These are phyloP conservation scores for Nymphalis polychloros DNA, from an alignment of 2,888 invertebrate genomes.

Conservation along the genomic window DNA sequence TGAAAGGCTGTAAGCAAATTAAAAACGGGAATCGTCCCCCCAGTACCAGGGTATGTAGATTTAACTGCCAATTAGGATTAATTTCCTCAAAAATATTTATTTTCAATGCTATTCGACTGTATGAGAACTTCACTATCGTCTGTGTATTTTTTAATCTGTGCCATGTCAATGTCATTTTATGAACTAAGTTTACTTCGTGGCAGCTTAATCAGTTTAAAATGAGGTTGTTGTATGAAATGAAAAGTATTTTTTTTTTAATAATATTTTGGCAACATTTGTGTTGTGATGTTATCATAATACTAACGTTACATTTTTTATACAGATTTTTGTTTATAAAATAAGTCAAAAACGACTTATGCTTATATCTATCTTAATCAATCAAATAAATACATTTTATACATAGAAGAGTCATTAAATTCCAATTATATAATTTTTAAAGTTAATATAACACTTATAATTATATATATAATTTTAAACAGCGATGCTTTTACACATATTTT, in stretches of 20 bases:
- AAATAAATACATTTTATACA: not conserved
- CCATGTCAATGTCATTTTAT: conserved; percentile 29
- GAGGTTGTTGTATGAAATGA: not conserved
- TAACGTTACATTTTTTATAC: not conserved
- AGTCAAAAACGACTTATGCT: not conserved
- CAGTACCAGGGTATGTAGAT: conserved; percentile 76
- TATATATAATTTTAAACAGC: not conserved
- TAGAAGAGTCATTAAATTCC: conserved; percentile 1
- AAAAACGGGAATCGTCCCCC: conserved; percentile 70
- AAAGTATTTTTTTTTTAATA: conserved; percentile 1
- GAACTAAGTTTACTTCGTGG: conserved; percentile 2
- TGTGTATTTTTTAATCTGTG: conserved; percentile 36
- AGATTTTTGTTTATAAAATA: not conserved
- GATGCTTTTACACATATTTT: not conserved
- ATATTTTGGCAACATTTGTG: conserved; percentile 9
- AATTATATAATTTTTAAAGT: too few species aligned
- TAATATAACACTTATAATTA: too few species aligned
- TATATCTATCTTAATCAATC: not conserved
- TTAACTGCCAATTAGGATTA: conserved; percentile 56
- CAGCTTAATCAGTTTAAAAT: not conserved
- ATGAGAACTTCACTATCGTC: not conserved
- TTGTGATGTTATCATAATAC: conserved; percentile 10
- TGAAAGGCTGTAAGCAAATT: conserved; percentile 72
- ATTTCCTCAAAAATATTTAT: conserved; percentile 14
- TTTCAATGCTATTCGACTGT: not conserved